Evolutionary conservation across 2,113 vertebrate species (phyloP).

Genomic region (Apaloderma vittatum): DNA sequence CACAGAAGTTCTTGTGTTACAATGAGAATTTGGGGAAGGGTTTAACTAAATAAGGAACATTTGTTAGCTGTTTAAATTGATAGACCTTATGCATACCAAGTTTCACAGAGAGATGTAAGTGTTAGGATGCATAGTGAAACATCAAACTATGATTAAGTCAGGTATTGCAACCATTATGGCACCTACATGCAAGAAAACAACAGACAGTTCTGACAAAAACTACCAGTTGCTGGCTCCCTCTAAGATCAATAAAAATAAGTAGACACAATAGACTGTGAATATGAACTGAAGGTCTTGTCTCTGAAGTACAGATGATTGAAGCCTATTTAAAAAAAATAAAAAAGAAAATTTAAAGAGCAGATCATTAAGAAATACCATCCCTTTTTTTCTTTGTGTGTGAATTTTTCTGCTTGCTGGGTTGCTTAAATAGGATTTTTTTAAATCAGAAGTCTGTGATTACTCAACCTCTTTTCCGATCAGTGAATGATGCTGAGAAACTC

Average conservation of each 20-base stretch:
- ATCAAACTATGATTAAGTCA: background rate
- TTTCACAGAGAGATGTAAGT: background rate
- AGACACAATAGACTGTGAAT: background rate
- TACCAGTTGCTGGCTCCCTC: background rate
- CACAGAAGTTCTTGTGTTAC: background rate
- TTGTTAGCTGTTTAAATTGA: slow-evolving; percentile 8
- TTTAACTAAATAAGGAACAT: background rate
- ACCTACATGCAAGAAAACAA: background rate
- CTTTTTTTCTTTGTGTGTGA: background rate
- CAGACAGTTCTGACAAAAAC: background rate
- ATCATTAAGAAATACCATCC: background rate
- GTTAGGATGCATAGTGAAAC: background rate
- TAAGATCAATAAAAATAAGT: background rate
- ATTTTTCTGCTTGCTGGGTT: background rate
- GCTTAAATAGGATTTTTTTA: background rate
- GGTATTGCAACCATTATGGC: background rate
- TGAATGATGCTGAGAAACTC: background rate
- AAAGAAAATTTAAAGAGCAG: background rate
- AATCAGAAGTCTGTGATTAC: background rate
- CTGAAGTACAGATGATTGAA: background rate
- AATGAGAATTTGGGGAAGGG: background rate
- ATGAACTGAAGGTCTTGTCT: background rate
- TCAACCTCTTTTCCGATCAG: background rate
- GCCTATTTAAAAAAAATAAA: background rate
- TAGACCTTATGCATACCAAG: background rate